Base-by-base conservation (phyloP, 2,888 invertebrate species). In the Nephrotoma guestfalica region DNA sequence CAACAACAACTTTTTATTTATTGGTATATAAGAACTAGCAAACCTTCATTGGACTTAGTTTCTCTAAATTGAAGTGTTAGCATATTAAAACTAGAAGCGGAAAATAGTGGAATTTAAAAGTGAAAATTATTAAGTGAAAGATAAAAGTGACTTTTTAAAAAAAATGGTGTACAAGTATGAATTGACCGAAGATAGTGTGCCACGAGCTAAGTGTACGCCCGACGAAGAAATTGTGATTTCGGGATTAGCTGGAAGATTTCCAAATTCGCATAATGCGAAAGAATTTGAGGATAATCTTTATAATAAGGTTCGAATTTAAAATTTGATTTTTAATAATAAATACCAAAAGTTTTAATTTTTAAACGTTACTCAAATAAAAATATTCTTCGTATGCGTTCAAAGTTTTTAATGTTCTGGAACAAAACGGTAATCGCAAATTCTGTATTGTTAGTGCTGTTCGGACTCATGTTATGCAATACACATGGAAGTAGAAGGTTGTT, bases 201-300 rank as follows among this genome's bases (percentile, higher is more conserved):
- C 71, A 3, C 71, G 71, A 3, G 71, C 71, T 2, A 71, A 71
- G 9, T 71, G 71, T 71, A 89, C 5, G 41, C 90, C 91, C 86
- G 93, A 91, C 1, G 93, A 93, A 88, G 92, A 93, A 88, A 91
- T 94, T 87, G 94, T 94, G 7, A 93, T 94, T 85, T 92, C 92
- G 86, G 94, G 94, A 47, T 93, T 94, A 89, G 90, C 94, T 0
- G 94, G 94, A 30, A 90, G 94, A 87, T 94, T 95, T 89, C 95
- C 96, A 0, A 94, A 93, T 89, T 94, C 94, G 0, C 92, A 93
- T 86, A 95, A 93, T 89, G 92, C 95, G 57, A 90, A 92, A 57
- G 93, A 95, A 89, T 94, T 95, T 87, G 91, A 90, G 88, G 91
- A 94, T 85, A 93, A 95, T 90, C 92, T 96, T 7, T 93, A 93